phyloP scores from a whole-genome alignment of 2,797 vertebrate species.

The Tarsius wallacei region DNA sequence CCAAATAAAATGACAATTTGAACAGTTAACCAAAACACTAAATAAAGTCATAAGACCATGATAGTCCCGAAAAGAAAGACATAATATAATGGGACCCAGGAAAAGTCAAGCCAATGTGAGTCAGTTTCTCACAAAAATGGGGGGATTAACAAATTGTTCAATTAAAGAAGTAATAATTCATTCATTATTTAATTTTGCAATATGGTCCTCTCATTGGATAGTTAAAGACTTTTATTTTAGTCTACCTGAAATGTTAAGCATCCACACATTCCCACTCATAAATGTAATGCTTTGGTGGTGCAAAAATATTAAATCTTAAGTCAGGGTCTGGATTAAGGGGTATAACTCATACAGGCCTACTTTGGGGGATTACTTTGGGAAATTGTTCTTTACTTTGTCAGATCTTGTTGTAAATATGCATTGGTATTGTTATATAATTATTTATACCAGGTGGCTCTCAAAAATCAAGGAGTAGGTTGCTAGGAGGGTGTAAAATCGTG shows the following conservation, averaged over 20 bases:
- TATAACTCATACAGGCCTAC: neutral
- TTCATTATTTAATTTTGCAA: conserved; percentile 24
- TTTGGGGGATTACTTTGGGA: neutral
- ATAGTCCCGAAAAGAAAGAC: conserved; percentile 34
- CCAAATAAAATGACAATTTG: neutral
- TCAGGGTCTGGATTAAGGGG: neutral
- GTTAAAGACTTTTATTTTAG: neutral
- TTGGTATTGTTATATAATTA: neutral
- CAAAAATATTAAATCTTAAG: conserved; percentile 3
- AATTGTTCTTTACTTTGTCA: neutral
- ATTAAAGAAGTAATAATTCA: conserved; percentile 8
- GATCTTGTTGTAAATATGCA: neutral
- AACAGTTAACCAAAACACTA: conserved; percentile 10
- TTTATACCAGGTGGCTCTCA: neutral
- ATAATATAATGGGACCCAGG: neutral
- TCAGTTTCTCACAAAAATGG: conserved; percentile 31
- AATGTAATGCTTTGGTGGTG: neutral
- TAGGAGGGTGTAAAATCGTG: neutral
- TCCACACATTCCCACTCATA: neutral
- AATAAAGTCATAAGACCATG: neutral
- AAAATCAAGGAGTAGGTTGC: neutral
- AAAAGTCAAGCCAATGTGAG: neutral
- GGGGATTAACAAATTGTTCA: neutral
- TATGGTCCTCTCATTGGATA: neutral
- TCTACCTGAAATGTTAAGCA: neutral